A percentile compares a stretch with the other conserved stretches of the same genome.
phyloP scores from a whole-genome alignment of 2,888 invertebrate species.

The Leucania comma region DNA sequence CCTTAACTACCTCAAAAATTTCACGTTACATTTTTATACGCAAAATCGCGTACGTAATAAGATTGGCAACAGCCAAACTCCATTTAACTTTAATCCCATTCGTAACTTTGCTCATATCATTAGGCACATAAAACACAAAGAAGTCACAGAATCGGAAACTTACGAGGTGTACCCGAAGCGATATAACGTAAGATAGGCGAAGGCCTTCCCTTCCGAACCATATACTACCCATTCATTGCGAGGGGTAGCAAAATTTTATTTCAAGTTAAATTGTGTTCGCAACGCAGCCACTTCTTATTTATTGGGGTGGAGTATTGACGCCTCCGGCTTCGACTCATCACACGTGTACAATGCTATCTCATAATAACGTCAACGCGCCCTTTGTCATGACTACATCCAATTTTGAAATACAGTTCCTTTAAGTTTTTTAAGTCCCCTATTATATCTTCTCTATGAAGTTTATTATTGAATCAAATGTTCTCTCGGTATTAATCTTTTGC shows the following conservation, averaged over 20 bases:
- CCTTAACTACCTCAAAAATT: not conserved
- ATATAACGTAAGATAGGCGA: conserved; percentile 80
- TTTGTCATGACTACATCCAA: conserved; percentile 80
- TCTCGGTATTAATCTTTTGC: conserved; percentile 40
- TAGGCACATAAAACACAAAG: conserved; percentile 82
- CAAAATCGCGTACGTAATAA: conserved; percentile 45
- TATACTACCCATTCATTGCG: conserved; percentile 84
- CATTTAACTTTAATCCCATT: conserved; percentile 70
- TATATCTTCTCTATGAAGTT: conserved; percentile 62
- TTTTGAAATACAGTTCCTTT: conserved; percentile 79
- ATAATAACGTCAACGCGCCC: conserved; percentile 80
- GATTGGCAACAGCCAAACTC: conserved; percentile 61
- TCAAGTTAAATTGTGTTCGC: conserved; percentile 89
- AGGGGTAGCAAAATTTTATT: conserved; percentile 89
- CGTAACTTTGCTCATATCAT: conserved; percentile 77
- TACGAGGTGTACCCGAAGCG: conserved; percentile 80
- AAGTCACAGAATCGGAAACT: conserved; percentile 81
- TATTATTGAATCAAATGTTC: conserved; percentile 61
- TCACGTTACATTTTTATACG: conserved; percentile 18
- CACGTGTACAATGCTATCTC: conserved; percentile 74
- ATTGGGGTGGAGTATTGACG: conserved; percentile 81
- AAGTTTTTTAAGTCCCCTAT: conserved; percentile 62
- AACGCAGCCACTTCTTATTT: conserved; percentile 85
- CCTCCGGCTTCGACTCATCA: conserved; percentile 75
- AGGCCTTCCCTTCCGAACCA: conserved; percentile 81